phyloP scores from a whole-genome alignment of 1,140 invertebrate species.

The Rhynchophorus ferrugineus region DNA sequence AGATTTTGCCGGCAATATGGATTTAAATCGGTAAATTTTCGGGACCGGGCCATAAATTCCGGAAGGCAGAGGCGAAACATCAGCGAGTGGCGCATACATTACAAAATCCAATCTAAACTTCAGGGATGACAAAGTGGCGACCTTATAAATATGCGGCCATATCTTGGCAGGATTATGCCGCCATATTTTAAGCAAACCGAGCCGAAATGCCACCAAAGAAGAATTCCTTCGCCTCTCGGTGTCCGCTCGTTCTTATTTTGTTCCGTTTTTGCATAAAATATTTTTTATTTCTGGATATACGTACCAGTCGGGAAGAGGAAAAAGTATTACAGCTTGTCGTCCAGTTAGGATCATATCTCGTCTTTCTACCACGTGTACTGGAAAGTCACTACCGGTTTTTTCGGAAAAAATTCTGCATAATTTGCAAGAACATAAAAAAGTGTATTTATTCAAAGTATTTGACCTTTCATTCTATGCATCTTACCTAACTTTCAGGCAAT shows the following conservation, averaged over 20 bases:
- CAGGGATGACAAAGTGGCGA: conserved; percentile 40
- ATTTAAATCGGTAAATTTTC: conserved; percentile 24
- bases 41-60: conserved; percentile 17
- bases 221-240: not conserved
- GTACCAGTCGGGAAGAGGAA: no score
- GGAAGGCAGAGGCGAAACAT: conserved; percentile 7
- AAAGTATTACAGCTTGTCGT: no score
- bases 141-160: conserved; percentile 42
- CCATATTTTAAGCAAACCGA: conserved; percentile 33
- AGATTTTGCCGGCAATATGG: conserved; percentile 13
- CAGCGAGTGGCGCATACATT: conserved; percentile 28
- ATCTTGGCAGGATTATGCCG: conserved; percentile 38
- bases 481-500: no score
- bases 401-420: no score
- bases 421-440: no score
- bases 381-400: no score
- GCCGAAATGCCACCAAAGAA: conserved; percentile 6
- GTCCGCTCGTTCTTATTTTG: not conserved
- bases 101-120: conserved; percentile 42
- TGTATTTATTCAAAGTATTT: no score
- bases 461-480: no score
- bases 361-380: no score
- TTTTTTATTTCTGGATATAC: no score
- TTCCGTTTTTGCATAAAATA: not conserved
- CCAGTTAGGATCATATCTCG: no score